phyloP scores from a whole-genome alignment of 2,888 invertebrate genomes.

The Meiosimyza platycephala region DNA sequence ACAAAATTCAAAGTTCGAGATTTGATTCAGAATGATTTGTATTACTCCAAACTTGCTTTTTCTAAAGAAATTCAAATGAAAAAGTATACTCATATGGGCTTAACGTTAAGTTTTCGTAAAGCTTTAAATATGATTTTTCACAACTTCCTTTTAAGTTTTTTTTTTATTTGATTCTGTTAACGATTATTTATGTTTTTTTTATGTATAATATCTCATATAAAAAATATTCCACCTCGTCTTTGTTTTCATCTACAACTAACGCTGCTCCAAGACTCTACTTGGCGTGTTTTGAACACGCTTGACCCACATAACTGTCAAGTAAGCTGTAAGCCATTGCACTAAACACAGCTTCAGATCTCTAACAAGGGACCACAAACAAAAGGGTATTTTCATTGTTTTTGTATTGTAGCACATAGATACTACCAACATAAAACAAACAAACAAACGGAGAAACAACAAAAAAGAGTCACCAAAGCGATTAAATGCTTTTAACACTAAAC shows the following conservation, averaged over 20 bases:
- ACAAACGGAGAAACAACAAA: background rate
- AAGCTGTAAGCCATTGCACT: background rate
- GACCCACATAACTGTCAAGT: conserved; percentile 22
- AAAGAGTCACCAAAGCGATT: conserved; percentile 16
- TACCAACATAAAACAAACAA: background rate
- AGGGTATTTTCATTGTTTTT: too few species aligned
- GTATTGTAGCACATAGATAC: background rate
- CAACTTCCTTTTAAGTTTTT: background rate
- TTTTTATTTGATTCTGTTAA: conserved; percentile 22
- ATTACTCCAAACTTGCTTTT: too few species aligned
- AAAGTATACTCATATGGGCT: too few species aligned
- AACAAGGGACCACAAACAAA: too few species aligned
- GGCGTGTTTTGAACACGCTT: conserved; percentile 25
- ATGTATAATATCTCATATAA: background rate
- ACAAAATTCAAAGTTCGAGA: too few species aligned
- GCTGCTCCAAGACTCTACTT: background rate
- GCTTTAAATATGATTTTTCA: too few species aligned
- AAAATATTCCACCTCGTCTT: background rate
- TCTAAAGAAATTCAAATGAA: too few species aligned
- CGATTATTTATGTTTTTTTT: conserved; percentile 26
- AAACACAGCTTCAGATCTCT: too few species aligned
- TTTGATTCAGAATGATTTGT: too few species aligned
- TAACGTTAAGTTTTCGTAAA: too few species aligned
- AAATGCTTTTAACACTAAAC: conserved; percentile 12
- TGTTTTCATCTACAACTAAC: too few species aligned